These are phyloP conservation scores for Tridacna crocea DNA, from an alignment of 2,888 invertebrate genomes.

Conservation along the genomic window DNA sequence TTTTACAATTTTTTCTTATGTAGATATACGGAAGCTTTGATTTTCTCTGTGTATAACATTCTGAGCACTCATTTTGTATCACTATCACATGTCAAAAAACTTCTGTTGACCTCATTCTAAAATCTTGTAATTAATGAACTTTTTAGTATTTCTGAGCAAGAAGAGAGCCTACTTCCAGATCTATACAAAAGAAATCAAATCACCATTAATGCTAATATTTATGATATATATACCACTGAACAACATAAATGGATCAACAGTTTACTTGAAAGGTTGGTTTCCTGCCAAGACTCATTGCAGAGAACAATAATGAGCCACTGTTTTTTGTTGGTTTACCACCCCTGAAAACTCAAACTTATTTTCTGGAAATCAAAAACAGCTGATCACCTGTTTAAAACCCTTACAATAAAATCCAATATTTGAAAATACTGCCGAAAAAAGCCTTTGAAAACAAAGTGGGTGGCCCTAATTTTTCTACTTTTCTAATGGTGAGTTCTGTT, in stretches of 20 bases:
- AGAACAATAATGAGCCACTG: background rate
- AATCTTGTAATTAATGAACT: background rate
- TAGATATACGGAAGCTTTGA: too few relatives aligned
- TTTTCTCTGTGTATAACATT: too few relatives aligned
- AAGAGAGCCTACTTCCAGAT: background rate
- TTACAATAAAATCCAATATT: too few relatives aligned
- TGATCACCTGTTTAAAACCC: too few relatives aligned
- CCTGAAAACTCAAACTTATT: background rate
- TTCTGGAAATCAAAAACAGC: too few relatives aligned
- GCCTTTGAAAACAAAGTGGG: too few relatives aligned
- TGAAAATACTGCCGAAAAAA: too few relatives aligned
- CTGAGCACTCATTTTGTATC: too few relatives aligned
- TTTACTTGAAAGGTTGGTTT: constrained; percentile 4
- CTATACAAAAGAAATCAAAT: background rate
- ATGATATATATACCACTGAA: constrained; percentile 12
- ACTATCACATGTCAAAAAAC: background rate
- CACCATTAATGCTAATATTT: constrained; percentile 25
- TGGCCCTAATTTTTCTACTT: too few relatives aligned
- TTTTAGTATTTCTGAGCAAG: background rate
- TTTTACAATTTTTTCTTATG: too few relatives aligned
- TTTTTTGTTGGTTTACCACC: constrained; percentile 5
- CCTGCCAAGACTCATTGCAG: constrained; percentile 16
- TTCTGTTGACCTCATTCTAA: background rate
- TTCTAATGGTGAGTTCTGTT: too few relatives aligned
- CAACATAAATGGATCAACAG: constrained; percentile 21